phyloP scores from a whole-genome alignment of 2,888 invertebrate species.

The Caenorhabditis panamensis region DNA sequence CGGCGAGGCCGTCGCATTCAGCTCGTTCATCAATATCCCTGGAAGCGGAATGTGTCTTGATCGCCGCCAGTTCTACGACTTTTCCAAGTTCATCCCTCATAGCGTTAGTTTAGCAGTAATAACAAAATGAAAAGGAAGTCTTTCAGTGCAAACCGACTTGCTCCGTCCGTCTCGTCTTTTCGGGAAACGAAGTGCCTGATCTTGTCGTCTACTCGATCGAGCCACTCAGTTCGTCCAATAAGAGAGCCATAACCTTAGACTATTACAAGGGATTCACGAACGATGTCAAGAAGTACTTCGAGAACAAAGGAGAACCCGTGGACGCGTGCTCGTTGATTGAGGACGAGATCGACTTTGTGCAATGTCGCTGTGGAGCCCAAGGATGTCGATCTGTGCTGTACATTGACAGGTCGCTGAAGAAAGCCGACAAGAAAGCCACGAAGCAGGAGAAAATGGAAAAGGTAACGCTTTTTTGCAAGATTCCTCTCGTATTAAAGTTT shows the following conservation, averaged over 20 bases:
- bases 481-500: background rate
- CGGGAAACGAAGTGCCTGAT: slow-evolving; percentile 26
- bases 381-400: slow-evolving; percentile 22
- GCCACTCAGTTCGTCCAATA: background rate
- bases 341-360: slow-evolving; percentile 12
- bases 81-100: slow-evolving; percentile 34
- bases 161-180: slow-evolving; percentile 22
- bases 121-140: background rate
- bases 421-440: background rate
- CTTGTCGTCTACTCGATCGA: slow-evolving; percentile 15
- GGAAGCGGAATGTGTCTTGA: slow-evolving; percentile 20
- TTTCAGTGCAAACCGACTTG: slow-evolving; percentile 33
- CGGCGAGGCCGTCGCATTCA: slow-evolving; percentile 28
- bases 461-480: background rate
- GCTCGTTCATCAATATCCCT: slow-evolving; percentile 32
- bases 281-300: background rate
- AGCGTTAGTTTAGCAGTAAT: slow-evolving; percentile 7
- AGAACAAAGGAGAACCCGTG: background rate
- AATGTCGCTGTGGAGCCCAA: background rate
- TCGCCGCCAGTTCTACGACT: slow-evolving; percentile 21
- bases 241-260: background rate
- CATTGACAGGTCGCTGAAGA: slow-evolving; percentile 13
- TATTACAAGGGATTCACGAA: slow-evolving; percentile 7
- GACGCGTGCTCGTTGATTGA: background rate
- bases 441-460: background rate